Conservation (phyloP, 2,113 vertebrate genomes). For the Coptodon rendalli region DNA sequence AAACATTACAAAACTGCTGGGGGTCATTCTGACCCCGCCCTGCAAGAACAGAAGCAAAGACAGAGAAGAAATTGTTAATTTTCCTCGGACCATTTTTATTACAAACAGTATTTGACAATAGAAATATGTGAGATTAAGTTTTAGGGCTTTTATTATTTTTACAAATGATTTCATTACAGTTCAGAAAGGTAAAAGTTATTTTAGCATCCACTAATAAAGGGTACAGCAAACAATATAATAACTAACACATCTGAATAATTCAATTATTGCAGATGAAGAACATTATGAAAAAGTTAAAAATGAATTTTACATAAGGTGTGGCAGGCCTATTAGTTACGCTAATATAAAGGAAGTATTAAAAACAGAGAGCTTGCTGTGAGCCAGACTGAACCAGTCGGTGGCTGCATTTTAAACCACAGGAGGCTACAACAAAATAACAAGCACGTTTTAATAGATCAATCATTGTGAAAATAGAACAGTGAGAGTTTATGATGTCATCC, state of each 20-base stretch:
- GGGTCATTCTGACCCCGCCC: not conserved
- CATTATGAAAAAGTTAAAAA: not conserved
- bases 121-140: not conserved
- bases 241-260: not conserved
- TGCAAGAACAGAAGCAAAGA: not conserved
- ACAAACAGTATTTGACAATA: not conserved
- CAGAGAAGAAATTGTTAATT: not conserved
- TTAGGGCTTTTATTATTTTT: not conserved
- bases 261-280: not conserved
- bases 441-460: not conserved
- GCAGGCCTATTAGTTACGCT: not conserved
- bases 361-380: not conserved
- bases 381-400: not conserved
- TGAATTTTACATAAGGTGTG: not conserved
- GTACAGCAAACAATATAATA: not conserved
- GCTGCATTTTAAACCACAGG: not conserved
- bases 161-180: fast-evolving
- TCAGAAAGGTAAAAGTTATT: not conserved
- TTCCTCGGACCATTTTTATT: not conserved
- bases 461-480: not conserved
- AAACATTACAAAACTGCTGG: not conserved
- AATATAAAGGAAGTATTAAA: not conserved
- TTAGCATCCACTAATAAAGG: not conserved
- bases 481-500: not conserved
- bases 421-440: not conserved